Evolutionary conservation across 1,140 invertebrate species (phyloP), one percentile per base, ranked within the genome.

Genomic region (Drosophila lini): DNA sequence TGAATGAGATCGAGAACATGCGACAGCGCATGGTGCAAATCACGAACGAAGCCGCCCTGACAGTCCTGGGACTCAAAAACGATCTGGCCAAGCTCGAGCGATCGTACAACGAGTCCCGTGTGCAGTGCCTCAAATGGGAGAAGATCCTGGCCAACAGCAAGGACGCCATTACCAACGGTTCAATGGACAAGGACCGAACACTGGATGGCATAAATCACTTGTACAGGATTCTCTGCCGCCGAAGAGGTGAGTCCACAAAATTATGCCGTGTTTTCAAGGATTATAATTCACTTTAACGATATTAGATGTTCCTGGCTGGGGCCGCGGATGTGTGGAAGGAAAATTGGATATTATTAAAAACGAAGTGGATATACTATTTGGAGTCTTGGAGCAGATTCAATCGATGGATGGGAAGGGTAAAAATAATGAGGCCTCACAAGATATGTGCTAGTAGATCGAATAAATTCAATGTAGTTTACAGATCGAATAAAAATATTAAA

Each of bases 1-100:
- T 92, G 5, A 34, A 78, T n/a, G 89, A 89, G 48, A 92, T 92
- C 25, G 92, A 92, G 42, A 40, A 74, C 16, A 86, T 92, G 81
- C 78, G 91, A 10, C 76, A 82, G 38, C 60, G 70, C 5, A 92
- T 92, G 90, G 77, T 92, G 7, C 81, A 91, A 42, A 65, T 92
- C 11, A 91, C 91, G 0, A 91, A 90, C 31, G 91, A 92, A 38
- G 91, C 91, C 6, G 81, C 81, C 10, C 70, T 91, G 5, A 80
- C 84, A 2, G 88, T 92, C 2, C 36, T 92, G 50, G 92, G 91
- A 1, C 80, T 92, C 1, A 92, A 91, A 32, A 92, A 92, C 15
- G 91, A 92, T 63, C 52, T 92, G 9, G 50, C 81, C 13, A 67
- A 61, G 16, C 53, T 92, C 28, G 89, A 92, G 52, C 50, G 91